Evolutionary conservation across 2,113 vertebrate genomes (phyloP).

Genomic region (Larimichthys polyactis): DNA sequence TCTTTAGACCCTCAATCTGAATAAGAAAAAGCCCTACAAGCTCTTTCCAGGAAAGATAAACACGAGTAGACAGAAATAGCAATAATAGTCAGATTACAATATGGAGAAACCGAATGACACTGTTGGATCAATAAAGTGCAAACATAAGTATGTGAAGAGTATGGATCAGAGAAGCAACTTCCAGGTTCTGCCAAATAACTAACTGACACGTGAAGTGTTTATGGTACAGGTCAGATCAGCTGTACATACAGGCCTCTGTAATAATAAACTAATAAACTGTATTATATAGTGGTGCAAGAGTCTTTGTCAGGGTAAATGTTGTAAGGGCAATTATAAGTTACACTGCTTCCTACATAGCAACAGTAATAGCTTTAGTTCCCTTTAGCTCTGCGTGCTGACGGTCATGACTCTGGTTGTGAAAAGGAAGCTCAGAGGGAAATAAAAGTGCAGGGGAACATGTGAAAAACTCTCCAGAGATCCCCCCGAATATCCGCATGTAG

Average conservation of each 20-base stretch:
- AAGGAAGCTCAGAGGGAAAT: conserved; percentile 26
- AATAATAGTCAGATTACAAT: background rate
- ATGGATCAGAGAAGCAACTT: background rate
- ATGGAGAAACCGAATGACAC: background rate
- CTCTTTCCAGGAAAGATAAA: background rate
- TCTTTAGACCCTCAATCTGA: background rate
- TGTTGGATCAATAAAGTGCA: background rate
- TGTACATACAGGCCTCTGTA: background rate
- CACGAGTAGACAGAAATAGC: background rate
- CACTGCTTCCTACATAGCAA: background rate
- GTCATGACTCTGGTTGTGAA: conserved; percentile 15
- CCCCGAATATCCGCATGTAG: conserved; percentile 18
- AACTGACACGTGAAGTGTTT: background rate
- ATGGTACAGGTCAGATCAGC: background rate
- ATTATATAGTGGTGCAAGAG: background rate
- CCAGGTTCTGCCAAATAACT: background rate
- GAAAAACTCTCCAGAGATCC: conserved; percentile 39
- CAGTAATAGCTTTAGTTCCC: conserved; percentile 30
- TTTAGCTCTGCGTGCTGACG: background rate
- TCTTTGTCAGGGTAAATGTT: background rate
- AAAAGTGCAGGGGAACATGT: conserved; percentile 16
- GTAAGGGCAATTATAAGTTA: background rate
- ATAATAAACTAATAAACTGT: background rate
- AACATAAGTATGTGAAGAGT: background rate
- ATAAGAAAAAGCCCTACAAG: background rate